A percentile compares a stretch with the other conserved stretches of the same genome.
phyloP scores from a whole-genome alignment of 2,797 vertebrate species.

The Labroides dimidiatus region DNA sequence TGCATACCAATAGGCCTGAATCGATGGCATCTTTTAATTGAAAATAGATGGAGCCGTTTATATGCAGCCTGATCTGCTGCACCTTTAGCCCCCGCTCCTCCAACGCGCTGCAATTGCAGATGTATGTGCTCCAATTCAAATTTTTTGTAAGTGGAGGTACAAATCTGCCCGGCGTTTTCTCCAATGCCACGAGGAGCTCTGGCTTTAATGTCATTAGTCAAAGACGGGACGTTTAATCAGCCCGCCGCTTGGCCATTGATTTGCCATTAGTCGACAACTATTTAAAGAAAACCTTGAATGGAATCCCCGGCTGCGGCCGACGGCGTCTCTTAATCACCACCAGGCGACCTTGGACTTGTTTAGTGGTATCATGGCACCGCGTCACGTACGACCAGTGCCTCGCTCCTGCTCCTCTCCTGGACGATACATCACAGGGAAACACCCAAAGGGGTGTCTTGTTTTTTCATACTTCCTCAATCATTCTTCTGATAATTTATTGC shows the following conservation, averaged over 20 bases:
- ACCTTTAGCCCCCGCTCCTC: constrained; percentile 57
- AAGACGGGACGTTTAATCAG: constrained; percentile 83
- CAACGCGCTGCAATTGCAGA: constrained; percentile 42
- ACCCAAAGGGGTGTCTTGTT: constrained; percentile 59
- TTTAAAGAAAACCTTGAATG: constrained; percentile 81
- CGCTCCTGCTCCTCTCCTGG: constrained; percentile 43
- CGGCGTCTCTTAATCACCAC: constrained; percentile 73
- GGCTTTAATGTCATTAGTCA: constrained; percentile 81
- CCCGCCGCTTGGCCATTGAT: constrained; percentile 78
- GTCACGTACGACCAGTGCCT: constrained; percentile 52
- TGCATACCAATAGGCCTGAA: constrained; percentile 78
- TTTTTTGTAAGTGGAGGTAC: constrained; percentile 25
- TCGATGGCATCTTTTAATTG: constrained; percentile 83
- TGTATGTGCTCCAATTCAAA: constrained; percentile 42
- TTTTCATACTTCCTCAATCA: too few relatives aligned
- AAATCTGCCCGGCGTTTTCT: constrained; percentile 52
- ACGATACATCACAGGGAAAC: constrained; percentile 59
- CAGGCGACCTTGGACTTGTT: constrained; percentile 76
- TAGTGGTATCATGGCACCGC: constrained; percentile 59
- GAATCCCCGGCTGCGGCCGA: constrained; percentile 53
- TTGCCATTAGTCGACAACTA: constrained; percentile 83
- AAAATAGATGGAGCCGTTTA: constrained; percentile 79
- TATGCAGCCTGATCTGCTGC: constrained; percentile 72
- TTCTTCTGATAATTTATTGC: too few relatives aligned
- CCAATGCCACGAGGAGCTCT: constrained; percentile 51